phyloP scores from a whole-genome alignment of 2,797 vertebrate species.

The Eidolon dupreanum region DNA sequence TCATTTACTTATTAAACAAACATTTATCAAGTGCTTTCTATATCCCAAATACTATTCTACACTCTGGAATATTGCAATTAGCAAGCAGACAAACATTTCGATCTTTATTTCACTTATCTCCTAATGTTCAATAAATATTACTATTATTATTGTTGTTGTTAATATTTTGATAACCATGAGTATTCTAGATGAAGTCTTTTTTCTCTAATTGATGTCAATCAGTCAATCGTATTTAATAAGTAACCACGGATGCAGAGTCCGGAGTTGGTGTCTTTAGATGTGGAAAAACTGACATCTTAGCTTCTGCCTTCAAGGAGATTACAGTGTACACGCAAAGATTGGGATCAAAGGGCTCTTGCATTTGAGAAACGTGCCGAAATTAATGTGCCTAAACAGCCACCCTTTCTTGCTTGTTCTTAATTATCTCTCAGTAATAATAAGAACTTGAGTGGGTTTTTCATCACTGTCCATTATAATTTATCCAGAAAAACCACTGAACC shows the following conservation, averaged over 20 bases:
- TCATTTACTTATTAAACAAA: slow-evolving; percentile 22
- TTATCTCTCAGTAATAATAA: neutral
- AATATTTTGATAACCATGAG: neutral
- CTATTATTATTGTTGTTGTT: neutral
- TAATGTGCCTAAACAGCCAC: neutral
- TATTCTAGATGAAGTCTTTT: neutral
- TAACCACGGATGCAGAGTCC: neutral
- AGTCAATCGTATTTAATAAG: neutral
- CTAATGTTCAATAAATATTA: neutral
- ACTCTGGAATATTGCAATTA: neutral
- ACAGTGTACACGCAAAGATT: neutral
- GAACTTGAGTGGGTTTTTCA: neutral
- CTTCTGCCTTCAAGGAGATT: neutral
- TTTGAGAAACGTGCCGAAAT: neutral
- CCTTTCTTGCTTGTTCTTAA: neutral
- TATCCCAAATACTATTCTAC: neutral
- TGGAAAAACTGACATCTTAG: neutral
- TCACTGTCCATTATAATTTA: neutral
- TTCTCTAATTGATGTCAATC: neutral
- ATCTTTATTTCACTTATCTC: neutral
- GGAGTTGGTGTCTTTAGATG: neutral
- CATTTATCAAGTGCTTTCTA: neutral
- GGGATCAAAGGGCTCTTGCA: neutral
- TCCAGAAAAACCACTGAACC: neutral
- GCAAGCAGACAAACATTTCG: neutral